These are phyloP conservation scores for Epinephelus awoara DNA, from an alignment of 2,797 vertebrate species.

Conservation along the genomic window DNA sequence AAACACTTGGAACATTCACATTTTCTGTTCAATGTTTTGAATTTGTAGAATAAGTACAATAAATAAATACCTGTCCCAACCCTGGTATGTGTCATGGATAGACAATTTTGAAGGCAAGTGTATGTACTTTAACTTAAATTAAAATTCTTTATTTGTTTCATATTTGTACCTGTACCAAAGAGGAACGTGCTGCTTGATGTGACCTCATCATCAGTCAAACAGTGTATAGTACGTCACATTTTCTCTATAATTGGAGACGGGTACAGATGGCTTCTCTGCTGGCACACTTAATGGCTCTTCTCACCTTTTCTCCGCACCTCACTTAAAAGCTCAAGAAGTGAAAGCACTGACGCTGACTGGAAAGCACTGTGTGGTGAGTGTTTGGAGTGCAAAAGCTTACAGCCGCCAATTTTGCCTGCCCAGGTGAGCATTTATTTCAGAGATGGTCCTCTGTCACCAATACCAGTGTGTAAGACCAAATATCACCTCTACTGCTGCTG, in stretches of 20 bases:
- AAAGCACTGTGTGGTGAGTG: not conserved
- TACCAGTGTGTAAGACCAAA: not conserved
- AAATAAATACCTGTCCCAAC: not conserved
- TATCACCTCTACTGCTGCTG: not conserved
- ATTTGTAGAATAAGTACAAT: not conserved
- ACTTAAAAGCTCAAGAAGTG: slow-evolving; percentile 2
- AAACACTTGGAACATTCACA: not conserved
- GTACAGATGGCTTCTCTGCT: slow-evolving; percentile 27
- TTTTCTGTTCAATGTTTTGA: not conserved
- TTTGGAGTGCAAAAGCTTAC: slow-evolving; percentile 4
- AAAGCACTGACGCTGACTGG: slow-evolving; percentile 14
- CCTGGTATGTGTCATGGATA: slow-evolving; percentile 8
- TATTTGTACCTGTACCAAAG: not conserved
- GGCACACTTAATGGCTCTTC: slow-evolving; percentile 33
- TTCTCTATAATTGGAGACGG: slow-evolving; percentile 12
- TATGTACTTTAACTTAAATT: not conserved
- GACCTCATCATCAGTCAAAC: slow-evolving; percentile 1
- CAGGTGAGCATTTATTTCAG: slow-evolving; percentile 5
- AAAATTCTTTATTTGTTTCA: not conserved
- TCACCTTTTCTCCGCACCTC: slow-evolving; percentile 44
- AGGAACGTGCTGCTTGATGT: not conserved
- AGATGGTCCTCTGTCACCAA: not conserved
- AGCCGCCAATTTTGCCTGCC: not conserved
- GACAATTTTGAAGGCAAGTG: not conserved
- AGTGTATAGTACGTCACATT: not conserved